Percentiles rank a stretch among this genome's conserved stretches.
phyloP scores from a whole-genome alignment of 2,113 vertebrate genomes.

The Brachyhypopomus occidentalis region DNA sequence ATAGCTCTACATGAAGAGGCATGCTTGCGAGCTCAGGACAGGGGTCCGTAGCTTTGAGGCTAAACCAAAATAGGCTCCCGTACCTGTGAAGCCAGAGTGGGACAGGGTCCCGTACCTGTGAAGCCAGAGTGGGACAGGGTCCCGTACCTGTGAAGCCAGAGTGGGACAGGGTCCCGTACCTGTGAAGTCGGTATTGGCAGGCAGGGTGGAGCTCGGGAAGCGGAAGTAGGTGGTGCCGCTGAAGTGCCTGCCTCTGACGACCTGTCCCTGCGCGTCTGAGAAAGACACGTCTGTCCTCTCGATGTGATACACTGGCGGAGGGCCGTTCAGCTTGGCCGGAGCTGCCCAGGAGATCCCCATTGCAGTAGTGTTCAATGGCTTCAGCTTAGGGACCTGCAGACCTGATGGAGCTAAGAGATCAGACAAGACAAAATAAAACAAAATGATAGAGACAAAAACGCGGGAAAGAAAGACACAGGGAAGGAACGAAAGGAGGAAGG shows the following conservation, averaged over 20 bases:
- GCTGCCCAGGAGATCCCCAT: slow-evolving; percentile 79
- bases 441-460: slow-evolving; percentile 53
- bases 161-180: slow-evolving; percentile 71
- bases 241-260: slow-evolving; percentile 82
- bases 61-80: too few species aligned
- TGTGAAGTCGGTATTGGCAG: slow-evolving; percentile 83
- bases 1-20: too few species aligned
- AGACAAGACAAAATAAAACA: slow-evolving; percentile 31
- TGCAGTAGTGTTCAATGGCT: slow-evolving; percentile 77
- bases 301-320: slow-evolving; percentile 82
- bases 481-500: slow-evolving; percentile 18
- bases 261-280: slow-evolving; percentile 64
- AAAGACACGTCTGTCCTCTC: slow-evolving; percentile 85
- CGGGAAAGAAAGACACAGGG: slow-evolving; percentile 29
- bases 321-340: slow-evolving; percentile 83
- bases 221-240: slow-evolving; percentile 81
- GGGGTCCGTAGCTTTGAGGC: too few species aligned
- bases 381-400: slow-evolving; percentile 71
- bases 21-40: too few species aligned
- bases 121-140: too few species aligned
- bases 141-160: too few species aligned
- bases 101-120: too few species aligned
- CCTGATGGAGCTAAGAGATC: slow-evolving; percentile 78
- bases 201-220: slow-evolving; percentile 79
- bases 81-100: too few species aligned